Evolutionary conservation across 2,113 vertebrate species (phyloP).

Genomic region (Malurus elegans): DNA sequence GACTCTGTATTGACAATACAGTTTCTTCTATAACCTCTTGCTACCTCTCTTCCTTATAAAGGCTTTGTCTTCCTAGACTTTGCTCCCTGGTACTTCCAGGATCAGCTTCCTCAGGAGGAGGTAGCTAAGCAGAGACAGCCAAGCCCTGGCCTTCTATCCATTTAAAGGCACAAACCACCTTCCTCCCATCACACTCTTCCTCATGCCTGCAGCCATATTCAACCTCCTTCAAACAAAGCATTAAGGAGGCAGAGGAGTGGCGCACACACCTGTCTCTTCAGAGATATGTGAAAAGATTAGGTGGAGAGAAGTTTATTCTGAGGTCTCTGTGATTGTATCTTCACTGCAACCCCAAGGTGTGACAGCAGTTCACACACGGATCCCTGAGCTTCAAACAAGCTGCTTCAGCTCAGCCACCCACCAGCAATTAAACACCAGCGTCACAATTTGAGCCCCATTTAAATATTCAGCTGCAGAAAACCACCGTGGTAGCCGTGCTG

Average conservation of each 20-base stretch:
- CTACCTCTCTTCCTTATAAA: neutral
- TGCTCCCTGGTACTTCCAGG: neutral
- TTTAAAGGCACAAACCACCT: neutral
- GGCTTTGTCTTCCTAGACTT: neutral
- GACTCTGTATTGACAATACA: neutral
- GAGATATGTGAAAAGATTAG: conserved; percentile 20
- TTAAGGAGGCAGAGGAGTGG: neutral
- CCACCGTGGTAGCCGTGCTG: neutral
- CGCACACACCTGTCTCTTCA: conserved; percentile 36
- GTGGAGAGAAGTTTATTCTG: conserved; percentile 36
- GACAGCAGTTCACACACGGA: conserved; percentile 10
- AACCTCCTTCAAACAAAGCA: neutral
- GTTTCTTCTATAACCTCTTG: neutral
- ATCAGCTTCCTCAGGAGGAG: neutral
- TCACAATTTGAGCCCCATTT: neutral
- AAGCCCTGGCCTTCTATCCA: neutral
- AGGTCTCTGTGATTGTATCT: conserved; percentile 45
- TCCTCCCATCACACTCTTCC: neutral
- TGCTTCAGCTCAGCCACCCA: conserved; percentile 50
- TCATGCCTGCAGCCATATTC: neutral
- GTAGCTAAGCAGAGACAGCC: neutral
- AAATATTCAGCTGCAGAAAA: conserved; percentile 26
- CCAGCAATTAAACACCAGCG: neutral
- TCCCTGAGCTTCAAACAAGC: conserved; percentile 8
- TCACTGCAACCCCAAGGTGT: conserved; percentile 33